Evolutionary conservation across 2,888 invertebrate genomes (phyloP), one percentile per base, ranked within the genome.

Genomic region (Entomobrya multifasciata): DNA sequence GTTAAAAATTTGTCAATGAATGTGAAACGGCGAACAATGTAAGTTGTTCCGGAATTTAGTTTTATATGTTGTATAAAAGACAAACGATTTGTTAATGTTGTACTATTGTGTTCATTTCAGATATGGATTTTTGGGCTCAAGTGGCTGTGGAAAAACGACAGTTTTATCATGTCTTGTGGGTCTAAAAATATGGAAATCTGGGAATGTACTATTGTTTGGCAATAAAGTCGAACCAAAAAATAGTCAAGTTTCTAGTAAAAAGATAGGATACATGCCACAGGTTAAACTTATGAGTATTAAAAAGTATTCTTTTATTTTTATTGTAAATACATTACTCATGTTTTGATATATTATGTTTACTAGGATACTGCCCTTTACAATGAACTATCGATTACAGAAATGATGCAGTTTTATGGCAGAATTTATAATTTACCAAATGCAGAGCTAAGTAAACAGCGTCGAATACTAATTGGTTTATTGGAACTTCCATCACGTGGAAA

Each of bases 221-320:
- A 90, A 92, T 47, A 85, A 82, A 27, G 67, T 67, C 0, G 78
- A 47, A 2, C 20, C 78, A 17, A 79, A 79, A 30, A 92, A 92
- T n/a, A 92, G 92, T 84, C 91, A 92, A 17, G 92, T 93, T 4
- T 93, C 93, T 3, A 93, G 93, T 0, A 91, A 91, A 27, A 91
- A 91, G 82, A 92, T 93, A 2, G 93, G 93, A n/a, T 93, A 93
- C 88, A 93, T 93, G 93, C 93, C 93, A 22, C 88, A 89, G 55
- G 88, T 87, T 77, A 55, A 17, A n/a, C n/a, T n/a, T n/a, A n/a
- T n/a, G n/a, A n/a, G n/a, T n/a, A n/a, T n/a, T 55, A 20, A 55
- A 5, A 20, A 55, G 22, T 3, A 20, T 20, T 20, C 20, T 55
- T 13, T 20, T 55, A 17, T 20, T 5, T 20, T 6, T 20, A 20